Base-by-base conservation (phyloP, 1,140 invertebrate genomes). In the Sesamia nonagrioides region DNA sequence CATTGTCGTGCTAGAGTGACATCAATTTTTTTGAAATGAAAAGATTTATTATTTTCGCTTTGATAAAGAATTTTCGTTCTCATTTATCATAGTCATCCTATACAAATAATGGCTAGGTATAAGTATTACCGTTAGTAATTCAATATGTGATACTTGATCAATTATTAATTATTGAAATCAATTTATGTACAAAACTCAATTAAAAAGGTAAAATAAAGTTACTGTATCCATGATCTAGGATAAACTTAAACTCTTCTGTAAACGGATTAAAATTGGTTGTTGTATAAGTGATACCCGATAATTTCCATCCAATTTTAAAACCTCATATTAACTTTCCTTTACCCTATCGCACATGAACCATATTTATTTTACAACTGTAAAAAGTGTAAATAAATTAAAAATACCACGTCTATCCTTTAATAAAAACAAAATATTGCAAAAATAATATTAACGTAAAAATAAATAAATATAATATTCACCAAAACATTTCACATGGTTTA, bases 231-330 rank as follows among this genome's bases (percentile, higher is more conserved):
- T 27, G 27, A 1, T 27, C 3, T 27, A 27, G 27, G 27, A 3
- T 1, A 27, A 27, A 27, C 27, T 27, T 27, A 3, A 27, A 27
- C 27, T 27, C 27, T 27, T 27, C 27, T 27, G 27, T 27, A 27
- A 27, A 27, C 27, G 3, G 27, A 27, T 27, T 40, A 40, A 48
- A n/a, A 18, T 50, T 15, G 33, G 18, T 50, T 58, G 11, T 27
- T 58, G 54, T 27, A 4, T 69, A 21, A 68, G 48, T 68, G 63
- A 68, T 68, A 40, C 63, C 63, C 63, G 37, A 48, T 63, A 35
- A 17, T 63, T 40, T 63, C 60, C 37, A 17, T 17, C 15, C 7
- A 42, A 17, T 40, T 63, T 63, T 21, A 13, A 21, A 58, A 58
- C 11, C 2, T 4, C 60, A 35, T 50, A 27, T 27, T 3, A 27